Percentiles rank a stretch among this genome's conserved stretches.
Conservation (phyloP, 2,113 vertebrate species). For the Phylloscopus trochilus region DNA sequence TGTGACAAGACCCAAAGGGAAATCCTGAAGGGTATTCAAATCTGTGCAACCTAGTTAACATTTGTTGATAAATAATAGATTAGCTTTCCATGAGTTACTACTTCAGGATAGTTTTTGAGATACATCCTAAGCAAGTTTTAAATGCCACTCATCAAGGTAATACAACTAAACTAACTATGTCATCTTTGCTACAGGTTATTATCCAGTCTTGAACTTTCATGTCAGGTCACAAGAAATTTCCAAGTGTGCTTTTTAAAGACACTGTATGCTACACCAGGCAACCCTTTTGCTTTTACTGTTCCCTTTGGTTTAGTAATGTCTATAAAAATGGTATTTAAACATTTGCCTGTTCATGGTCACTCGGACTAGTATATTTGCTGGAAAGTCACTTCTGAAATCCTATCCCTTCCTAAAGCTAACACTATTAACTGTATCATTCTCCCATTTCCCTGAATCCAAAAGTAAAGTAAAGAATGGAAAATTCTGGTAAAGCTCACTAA, state of each 20-base stretch:
- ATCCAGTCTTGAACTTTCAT: not conserved
- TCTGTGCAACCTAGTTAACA: not conserved
- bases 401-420: not conserved
- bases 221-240: not conserved
- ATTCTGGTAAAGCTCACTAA: not conserved
- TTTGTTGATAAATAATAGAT: constrained; percentile 13
- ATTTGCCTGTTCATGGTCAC: not conserved
- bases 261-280: not conserved
- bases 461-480: not conserved
- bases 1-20: not conserved
- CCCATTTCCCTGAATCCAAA: not conserved
- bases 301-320: not conserved
- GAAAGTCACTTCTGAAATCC: not conserved
- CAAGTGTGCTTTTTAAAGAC: not conserved
- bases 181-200: not conserved
- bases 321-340: not conserved
- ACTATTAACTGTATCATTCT: not conserved
- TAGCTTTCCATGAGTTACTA: not conserved
- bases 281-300: not conserved
- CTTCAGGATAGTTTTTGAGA: not conserved
- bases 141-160: not conserved
- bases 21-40: not conserved
- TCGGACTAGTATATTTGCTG: not conserved
- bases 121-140: not conserved
- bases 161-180: not conserved